Conservation (phyloP, 2,797 vertebrate genomes). For the Ceryle rudis region DNA sequence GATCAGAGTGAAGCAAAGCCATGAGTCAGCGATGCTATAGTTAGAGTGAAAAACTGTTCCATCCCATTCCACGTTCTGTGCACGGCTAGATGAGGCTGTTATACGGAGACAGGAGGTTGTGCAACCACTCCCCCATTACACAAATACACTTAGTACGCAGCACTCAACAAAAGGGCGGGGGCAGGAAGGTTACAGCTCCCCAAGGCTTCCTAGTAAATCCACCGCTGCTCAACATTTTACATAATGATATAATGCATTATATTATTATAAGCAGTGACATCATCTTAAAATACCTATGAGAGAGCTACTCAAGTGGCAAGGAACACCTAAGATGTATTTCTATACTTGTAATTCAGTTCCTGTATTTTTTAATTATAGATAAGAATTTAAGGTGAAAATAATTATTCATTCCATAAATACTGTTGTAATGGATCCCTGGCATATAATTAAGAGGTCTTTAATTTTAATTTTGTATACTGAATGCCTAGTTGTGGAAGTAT, state of each 20-base stretch:
- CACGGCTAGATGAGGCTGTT: not conserved
- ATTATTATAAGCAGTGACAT: conserved; percentile 54
- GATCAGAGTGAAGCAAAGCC: conserved; percentile 51
- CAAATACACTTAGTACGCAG: not conserved
- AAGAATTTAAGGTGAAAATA: conserved; percentile 70
- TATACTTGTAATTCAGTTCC: conserved; percentile 40
- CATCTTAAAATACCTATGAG: conserved; percentile 16
- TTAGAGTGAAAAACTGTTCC: not conserved
- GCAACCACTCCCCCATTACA: conserved; percentile 1
- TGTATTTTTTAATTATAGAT: conserved; percentile 67
- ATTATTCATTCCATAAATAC: conserved; percentile 53
- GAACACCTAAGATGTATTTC: conserved; percentile 54
- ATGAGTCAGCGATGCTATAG: conserved; percentile 28
- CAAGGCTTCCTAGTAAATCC: conserved; percentile 54
- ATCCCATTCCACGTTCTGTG: not conserved
- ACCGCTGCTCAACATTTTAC: conserved; percentile 31
- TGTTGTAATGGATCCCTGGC: conserved; percentile 20
- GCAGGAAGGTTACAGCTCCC: not conserved
- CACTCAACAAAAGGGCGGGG: not conserved
- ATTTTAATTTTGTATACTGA: conserved; percentile 53
- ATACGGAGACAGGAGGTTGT: not conserved
- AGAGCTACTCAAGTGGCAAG: conserved; percentile 36
- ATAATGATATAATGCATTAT: conserved; percentile 45
- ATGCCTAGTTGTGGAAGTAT: not conserved
- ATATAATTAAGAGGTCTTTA: conserved; percentile 63